Conservation (phyloP, 2,888 invertebrate genomes). For the Macropis europaea region DNA sequence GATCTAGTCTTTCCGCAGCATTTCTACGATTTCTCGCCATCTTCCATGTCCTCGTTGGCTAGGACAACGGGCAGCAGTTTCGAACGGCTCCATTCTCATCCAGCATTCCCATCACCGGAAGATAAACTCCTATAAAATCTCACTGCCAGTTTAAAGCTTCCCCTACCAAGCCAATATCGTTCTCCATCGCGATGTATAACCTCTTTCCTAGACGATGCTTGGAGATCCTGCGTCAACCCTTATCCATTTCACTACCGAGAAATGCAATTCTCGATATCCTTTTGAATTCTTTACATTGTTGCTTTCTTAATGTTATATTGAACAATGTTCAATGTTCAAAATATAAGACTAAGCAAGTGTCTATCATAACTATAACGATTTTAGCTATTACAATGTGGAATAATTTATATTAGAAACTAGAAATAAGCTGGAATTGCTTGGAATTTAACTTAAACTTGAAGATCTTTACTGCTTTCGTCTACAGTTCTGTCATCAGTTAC, state of each 20-base stretch:
- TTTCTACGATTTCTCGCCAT: background rate
- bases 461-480: no score
- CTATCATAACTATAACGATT: no score
- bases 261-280: slow-evolving; percentile 5
- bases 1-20: background rate
- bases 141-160: slow-evolving; percentile 69
- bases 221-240: slow-evolving; percentile 15
- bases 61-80: slow-evolving; percentile 62
- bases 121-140: slow-evolving; percentile 76
- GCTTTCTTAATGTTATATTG: no score
- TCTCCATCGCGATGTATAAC: slow-evolving; percentile 56
- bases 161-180: slow-evolving; percentile 62
- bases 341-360: no score
- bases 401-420: no score
- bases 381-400: no score
- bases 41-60: slow-evolving; percentile 38
- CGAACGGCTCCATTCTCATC: slow-evolving; percentile 65
- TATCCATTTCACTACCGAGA: slow-evolving; percentile 21
- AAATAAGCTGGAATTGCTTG: no score
- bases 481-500: no score
- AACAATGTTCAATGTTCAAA: no score
- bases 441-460: no score
- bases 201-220: slow-evolving; percentile 28
- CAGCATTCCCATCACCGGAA: slow-evolving; percentile 67
- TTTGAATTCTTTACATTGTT: no score